Evolutionary conservation across 1,140 invertebrate species (phyloP).

Genomic region (Solen grandis): DNA sequence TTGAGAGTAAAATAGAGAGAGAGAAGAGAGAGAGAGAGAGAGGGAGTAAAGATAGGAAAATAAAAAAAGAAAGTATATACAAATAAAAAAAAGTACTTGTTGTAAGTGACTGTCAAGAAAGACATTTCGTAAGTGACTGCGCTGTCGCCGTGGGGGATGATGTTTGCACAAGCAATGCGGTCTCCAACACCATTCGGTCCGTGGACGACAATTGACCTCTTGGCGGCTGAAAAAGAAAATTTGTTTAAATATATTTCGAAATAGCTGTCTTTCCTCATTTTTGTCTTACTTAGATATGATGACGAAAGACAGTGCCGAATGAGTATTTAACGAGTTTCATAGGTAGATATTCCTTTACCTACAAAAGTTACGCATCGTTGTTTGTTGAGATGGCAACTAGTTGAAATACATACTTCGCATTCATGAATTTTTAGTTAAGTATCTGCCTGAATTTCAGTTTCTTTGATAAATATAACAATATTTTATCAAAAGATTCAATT

Average conservation of each 20-base stretch:
- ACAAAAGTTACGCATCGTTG: no score
- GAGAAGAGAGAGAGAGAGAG: background rate
- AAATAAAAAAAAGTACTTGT: no score
- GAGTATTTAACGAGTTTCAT: background rate
- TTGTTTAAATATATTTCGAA: background rate
- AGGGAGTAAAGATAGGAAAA: no score
- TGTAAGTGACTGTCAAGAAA: slow-evolving; percentile 1
- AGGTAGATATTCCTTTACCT: no score
- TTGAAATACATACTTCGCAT: no score
- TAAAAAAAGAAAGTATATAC: no score
- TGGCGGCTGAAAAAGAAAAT: slow-evolving; percentile 47
- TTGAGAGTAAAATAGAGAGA: background rate
- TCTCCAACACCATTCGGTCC: slow-evolving; percentile 85
- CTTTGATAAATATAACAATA: no score
- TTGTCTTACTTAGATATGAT: background rate
- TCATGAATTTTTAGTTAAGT: background rate
- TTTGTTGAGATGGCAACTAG: no score
- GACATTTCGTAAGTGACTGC: background rate
- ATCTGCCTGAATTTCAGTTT: no score
- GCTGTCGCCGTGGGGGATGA: slow-evolving; percentile 43
- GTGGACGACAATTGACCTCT: slow-evolving; percentile 84
- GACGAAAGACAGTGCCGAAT: background rate
- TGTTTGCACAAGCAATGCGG: slow-evolving; percentile 57
- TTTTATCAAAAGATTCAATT: background rate
- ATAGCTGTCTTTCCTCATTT: background rate